Evolutionary conservation across 2,797 vertebrate species (phyloP).

Genomic region (Lemur catta): DNA sequence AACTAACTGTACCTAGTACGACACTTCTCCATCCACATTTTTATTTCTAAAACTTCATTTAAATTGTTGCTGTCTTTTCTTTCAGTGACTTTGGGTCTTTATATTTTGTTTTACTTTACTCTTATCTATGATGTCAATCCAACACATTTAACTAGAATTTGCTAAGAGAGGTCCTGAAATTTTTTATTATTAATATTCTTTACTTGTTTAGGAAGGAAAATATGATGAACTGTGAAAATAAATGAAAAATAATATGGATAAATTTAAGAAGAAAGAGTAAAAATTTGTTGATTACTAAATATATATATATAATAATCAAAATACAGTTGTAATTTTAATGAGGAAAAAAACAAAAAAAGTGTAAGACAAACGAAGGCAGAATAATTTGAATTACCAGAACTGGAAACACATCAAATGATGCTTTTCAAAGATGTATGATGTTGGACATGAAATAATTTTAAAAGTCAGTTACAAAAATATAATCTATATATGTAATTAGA

Average conservation of each 20-base stretch:
- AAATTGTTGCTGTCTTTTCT: not conserved
- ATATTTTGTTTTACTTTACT: not conserved
- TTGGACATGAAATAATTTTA: not conserved
- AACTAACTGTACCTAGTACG: not conserved
- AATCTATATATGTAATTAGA: not conserved
- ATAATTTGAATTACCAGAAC: slow-evolving; percentile 25
- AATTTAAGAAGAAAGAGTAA: slow-evolving; percentile 51
- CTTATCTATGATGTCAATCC: not conserved
- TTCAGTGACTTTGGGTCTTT: not conserved
- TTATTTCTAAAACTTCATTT: not conserved
- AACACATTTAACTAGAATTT: not conserved
- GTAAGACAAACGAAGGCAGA: not conserved
- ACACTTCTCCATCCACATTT: not conserved
- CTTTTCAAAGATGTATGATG: slow-evolving; percentile 43
- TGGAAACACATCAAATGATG: not conserved
- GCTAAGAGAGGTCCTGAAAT: not conserved
- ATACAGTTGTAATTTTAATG: slow-evolving; percentile 36
- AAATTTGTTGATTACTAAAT: slow-evolving; percentile 51
- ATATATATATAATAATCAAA: slow-evolving; percentile 47
- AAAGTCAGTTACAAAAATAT: not conserved
- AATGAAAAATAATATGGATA: not conserved
- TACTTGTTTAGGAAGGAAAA: not conserved
- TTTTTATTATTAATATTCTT: not conserved
- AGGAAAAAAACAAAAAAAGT: not conserved
- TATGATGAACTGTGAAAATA: not conserved